A percentile compares a stretch with the other conserved stretches of the same genome.
Conservation (phyloP, 2,888 invertebrate species). For the Pelosia muscerda region DNA sequence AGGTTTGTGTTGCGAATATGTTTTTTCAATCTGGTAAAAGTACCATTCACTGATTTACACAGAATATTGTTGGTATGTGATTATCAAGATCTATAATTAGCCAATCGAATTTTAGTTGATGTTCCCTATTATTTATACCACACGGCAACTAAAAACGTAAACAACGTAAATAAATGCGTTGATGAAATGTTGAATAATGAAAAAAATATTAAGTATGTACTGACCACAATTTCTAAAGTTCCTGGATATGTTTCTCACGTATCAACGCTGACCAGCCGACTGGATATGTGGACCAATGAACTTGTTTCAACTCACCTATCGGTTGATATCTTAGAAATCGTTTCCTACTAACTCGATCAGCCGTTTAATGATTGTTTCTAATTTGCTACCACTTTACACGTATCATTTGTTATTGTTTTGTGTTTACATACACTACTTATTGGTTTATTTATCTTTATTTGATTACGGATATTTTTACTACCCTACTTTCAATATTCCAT, state of each 20-base stretch:
- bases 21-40: not conserved
- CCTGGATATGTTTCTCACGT: conserved; percentile 79
- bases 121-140: not conserved
- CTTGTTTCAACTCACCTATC: conserved; percentile 80
- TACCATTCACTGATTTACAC: not conserved
- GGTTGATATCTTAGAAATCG: conserved; percentile 79
- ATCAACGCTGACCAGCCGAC: conserved; percentile 77
- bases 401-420: conserved; percentile 44
- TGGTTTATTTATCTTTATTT: conserved; percentile 26
- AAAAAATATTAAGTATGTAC: conserved; percentile 50
- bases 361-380: conserved; percentile 74
- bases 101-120: not conserved
- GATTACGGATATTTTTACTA: conserved; percentile 25
- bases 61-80: not conserved
- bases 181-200: conserved; percentile 25
- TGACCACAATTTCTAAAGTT: conserved; percentile 71
- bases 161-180: not conserved
- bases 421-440: conserved; percentile 31
- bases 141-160: no score
- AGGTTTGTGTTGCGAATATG: not conserved
- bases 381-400: conserved; percentile 56
- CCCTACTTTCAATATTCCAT: conserved; percentile 43
- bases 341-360: conserved; percentile 84
- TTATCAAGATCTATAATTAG: not conserved
- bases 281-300: conserved; percentile 84